Percentiles rank a stretch among this genome's conserved stretches.
Conservation (phyloP, 2,797 vertebrate genomes). For the Ara ararauna region DNA sequence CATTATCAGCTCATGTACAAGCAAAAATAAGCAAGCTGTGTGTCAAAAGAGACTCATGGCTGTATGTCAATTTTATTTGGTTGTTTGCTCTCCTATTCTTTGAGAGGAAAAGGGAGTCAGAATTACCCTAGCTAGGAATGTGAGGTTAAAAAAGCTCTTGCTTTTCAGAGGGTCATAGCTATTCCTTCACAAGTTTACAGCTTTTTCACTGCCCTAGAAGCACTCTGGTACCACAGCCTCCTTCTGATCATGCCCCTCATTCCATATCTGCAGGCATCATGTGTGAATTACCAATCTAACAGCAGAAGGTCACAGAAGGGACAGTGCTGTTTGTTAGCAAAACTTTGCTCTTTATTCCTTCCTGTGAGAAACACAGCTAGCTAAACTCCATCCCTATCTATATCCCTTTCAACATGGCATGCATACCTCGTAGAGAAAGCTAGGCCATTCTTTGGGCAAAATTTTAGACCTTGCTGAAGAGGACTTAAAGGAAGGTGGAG, state of each 20-base stretch:
- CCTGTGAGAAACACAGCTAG: not conserved
- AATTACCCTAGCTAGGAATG: not conserved
- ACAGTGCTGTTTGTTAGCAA: not conserved
- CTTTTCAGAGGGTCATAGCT: not conserved
- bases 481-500: not conserved
- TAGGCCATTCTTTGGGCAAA: not conserved
- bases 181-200: not conserved
- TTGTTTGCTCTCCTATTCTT: not conserved
- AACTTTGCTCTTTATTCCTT: not conserved
- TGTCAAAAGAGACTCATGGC: not conserved
- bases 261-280: not conserved
- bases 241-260: not conserved
- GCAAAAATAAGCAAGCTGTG: slow-evolving; percentile 24
- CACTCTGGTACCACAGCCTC: not conserved
- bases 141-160: not conserved
- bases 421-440: fast-evolving
- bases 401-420: not conserved
- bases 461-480: not conserved
- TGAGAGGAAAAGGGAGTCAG: not conserved
- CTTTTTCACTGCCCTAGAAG: not conserved
- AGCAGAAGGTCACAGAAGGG: slow-evolving; percentile 44
- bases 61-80: slow-evolving; percentile 50
- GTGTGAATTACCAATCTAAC: not conserved
- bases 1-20: not conserved
- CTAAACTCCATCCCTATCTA: not conserved